Conservation (phyloP, 2,888 invertebrate species). For the Podabrus alpinus region DNA sequence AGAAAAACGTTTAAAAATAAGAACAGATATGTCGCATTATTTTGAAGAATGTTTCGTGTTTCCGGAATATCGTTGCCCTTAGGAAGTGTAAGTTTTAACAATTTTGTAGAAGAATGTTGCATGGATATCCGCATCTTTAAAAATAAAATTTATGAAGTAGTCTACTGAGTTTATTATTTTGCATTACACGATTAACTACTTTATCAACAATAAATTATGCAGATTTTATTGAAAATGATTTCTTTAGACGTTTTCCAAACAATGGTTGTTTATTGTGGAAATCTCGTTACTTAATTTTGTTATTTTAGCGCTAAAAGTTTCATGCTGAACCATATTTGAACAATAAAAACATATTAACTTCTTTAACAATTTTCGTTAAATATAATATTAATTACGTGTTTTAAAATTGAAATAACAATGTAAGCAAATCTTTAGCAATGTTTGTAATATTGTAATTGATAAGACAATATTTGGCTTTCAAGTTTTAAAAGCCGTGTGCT, state of each 20-base stretch:
- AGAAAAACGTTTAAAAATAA: constrained; percentile 11
- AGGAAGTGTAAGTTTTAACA: constrained; percentile 29
- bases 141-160: not conserved
- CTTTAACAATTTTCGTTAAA: too few species aligned
- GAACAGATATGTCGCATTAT: constrained; percentile 19
- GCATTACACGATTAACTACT: not conserved
- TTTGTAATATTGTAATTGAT: too few species aligned
- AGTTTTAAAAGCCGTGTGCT: too few species aligned
- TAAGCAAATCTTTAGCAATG: too few species aligned
- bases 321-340: too few species aligned
- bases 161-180: not conserved
- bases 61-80: constrained; percentile 27
- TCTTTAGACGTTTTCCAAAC: not conserved
- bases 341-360: too few species aligned
- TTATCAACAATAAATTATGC: not conserved
- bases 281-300: not conserved
- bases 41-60: constrained; percentile 17
- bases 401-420: too few species aligned
- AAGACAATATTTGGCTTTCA: too few species aligned
- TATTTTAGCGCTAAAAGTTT: too few species aligned
- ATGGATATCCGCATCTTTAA: constrained; percentile 36
- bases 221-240: not conserved
- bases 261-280: not conserved
- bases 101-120: constrained; percentile 31
- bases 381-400: too few species aligned